Conservation (phyloP, 30 jellyfish, hydroid and myxozoan genomes). For the Chrysaora quinquecirrha region DNA sequence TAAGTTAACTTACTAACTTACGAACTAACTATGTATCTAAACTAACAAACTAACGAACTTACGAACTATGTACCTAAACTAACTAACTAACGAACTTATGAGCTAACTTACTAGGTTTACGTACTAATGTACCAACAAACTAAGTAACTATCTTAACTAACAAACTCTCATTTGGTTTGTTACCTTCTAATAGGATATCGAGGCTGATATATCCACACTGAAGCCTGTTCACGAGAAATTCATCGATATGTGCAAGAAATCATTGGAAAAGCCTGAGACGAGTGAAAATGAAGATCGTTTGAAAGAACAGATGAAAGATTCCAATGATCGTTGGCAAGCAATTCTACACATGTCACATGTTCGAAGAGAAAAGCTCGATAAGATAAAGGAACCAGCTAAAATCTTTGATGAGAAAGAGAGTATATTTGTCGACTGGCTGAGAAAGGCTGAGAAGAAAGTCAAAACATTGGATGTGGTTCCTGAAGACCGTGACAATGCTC, state of each 20-base stretch:
- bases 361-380: slow-evolving; percentile 64
- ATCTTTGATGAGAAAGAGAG: slow-evolving; percentile 50
- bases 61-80: too few species aligned
- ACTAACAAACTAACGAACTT: too few species aligned
- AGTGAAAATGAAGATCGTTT: slow-evolving; percentile 47
- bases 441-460: slow-evolving; percentile 39
- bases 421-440: slow-evolving; percentile 61
- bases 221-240: slow-evolving; percentile 72
- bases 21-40: too few species aligned
- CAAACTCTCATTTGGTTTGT: too few species aligned
- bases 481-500: slow-evolving; percentile 43
- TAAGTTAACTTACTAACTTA: too few species aligned
- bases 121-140: too few species aligned
- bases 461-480: slow-evolving; percentile 55
- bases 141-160: too few species aligned
- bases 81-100: too few species aligned
- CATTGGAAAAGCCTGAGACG: slow-evolving; percentile 41
- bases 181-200: slow-evolving; percentile 67
- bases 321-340: slow-evolving; percentile 55
- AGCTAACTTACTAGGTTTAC: too few species aligned
- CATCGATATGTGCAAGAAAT: slow-evolving; percentile 49
- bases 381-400: slow-evolving; percentile 67
- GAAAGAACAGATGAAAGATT: slow-evolving; percentile 53
- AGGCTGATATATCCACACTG: slow-evolving; percentile 42
- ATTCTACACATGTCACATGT: slow-evolving; percentile 11